Evolutionary conservation across 2,888 invertebrate genomes (phyloP), one percentile per base, ranked within the genome.

Genomic region (Sphaerophoria taeniata): DNA sequence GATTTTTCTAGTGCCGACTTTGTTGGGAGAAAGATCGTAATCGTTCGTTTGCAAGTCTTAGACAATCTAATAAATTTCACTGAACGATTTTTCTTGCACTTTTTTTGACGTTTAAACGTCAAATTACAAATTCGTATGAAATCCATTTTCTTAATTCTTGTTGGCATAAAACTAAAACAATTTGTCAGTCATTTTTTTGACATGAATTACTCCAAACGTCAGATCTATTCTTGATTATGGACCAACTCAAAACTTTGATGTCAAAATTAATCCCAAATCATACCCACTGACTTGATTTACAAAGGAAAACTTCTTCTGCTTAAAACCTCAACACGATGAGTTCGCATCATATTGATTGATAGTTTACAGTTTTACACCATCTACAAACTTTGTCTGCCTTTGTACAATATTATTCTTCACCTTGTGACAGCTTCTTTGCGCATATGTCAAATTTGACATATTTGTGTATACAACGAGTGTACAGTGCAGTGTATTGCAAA

Each of bases 371-470:
- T 39, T 58, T 60, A 60, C 43, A 33, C 16, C 49, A 49, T 49
- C 5, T 16, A 49, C 1, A 24, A 24, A 24, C 24, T 24, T 24
- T 24, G 24, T 24, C 24, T 24, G 24, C 43, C 43, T 43, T 43
- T 9, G 3, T 4, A 3, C 43, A 11, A 12, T 9, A 58, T 24
- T 6, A 45, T 47, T 33, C 33, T 49, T 49, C 6, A 49, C 5
- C 2, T 49, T 65, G 34, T 65, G 65, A 65, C 65, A 6, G 12
- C 65, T 65, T 49, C 34, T 36, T 65, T 65, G 49, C 49, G 14
- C 55, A 69, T 69, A 43, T 69, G 69, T 69, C 55, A 69, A 55
- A 43, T 70, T 56, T 56, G 70, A 70, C 56, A 70, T 39, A 12
- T 24, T 2, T 12, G 12, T 14, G 11, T 43, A 16, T 51, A 16